Conservation (phyloP, 2,797 vertebrate species). For the Chromobotia macracanthus region DNA sequence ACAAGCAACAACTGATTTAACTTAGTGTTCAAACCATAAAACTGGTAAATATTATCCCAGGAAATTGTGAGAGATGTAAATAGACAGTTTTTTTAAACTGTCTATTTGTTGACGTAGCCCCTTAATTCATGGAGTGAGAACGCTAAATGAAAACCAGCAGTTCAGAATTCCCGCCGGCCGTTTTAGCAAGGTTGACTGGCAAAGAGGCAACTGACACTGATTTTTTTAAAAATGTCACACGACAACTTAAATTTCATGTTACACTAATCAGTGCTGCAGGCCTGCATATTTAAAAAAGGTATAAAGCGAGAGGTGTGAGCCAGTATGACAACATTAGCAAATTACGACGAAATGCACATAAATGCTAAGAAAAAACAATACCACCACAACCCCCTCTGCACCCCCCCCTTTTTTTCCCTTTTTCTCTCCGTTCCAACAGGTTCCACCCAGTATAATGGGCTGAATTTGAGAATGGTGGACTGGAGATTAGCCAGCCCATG, state of each 20-base stretch:
- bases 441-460: conserved; percentile 86
- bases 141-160: conserved; percentile 43
- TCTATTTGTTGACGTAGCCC: conserved; percentile 11
- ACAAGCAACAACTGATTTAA: conserved; percentile 38
- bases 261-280: conserved; percentile 69
- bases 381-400: background rate
- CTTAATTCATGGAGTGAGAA: conserved; percentile 37
- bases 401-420: background rate
- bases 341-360: conserved; percentile 41
- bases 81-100: conserved; percentile 17
- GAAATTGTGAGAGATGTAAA: conserved; percentile 45
- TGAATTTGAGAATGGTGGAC: conserved; percentile 74
- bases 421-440: conserved; percentile 39
- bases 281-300: conserved; percentile 53
- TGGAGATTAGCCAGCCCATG: conserved; percentile 86
- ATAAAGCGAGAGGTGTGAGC: conserved; percentile 71
- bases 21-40: conserved; percentile 34
- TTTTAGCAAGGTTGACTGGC: conserved; percentile 25
- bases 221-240: conserved; percentile 52
- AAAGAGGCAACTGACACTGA: conserved; percentile 27
- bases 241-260: conserved; percentile 72
- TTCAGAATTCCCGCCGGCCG: conserved; percentile 7
- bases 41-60: conserved; percentile 48
- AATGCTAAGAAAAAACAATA: conserved; percentile 32
- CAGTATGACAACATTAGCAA: conserved; percentile 74